Evolutionary conservation across 2,113 vertebrate species (phyloP), one percentile per base, ranked within the genome.

Genomic region (Oxyura jamaicensis): DNA sequence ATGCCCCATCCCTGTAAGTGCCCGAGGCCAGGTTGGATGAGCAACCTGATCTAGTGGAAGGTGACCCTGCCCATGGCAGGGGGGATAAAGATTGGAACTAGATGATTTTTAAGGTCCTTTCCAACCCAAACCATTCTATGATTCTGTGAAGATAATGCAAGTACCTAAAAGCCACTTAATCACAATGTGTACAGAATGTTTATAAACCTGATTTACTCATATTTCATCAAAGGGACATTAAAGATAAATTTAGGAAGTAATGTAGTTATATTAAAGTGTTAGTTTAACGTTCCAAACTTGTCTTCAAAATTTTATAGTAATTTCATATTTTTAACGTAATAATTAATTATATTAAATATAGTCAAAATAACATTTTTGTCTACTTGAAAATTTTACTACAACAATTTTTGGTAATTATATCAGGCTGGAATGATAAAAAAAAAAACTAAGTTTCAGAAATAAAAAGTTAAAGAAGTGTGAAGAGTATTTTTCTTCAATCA

Each of bases 121-220:
- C 46, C 20, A 48, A 48, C 46, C 20, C 46, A 22, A 48, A 48
- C 21, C 20, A 48, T 48, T 22, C 46, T 48, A 48, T 48, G 46
- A 11, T 48, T 48, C 46, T 48, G 46, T 48, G 46, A 48, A 48
- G 26, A 19, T 63, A 2, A 28, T 41, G 4, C 33, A 35, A 5
- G 5, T 8, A 35, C 41, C 15, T 53, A 33, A 68, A 0, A 60
- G 4, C 6, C 33, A 56, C 7, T 50, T 65, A 8, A 58, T 21
- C 12, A n/a, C 21, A 6, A 13, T 20, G 2, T 10, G 4, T 8
- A 10, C 8, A n/a, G 0, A 12, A 7, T 35, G 1, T 67, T 2
- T 11, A 50, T 42, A 68, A 91, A 46, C 0, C 2, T 3, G 8
- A 65, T 48, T 75, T 73, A 62, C 36, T 86, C 16, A 55, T 6